Percentiles rank a stretch among this genome's conserved stretches.
These are phyloP conservation scores for Ceratina calcarata DNA, from an alignment of 1,140 invertebrate genomes.

Conservation along the genomic window DNA sequence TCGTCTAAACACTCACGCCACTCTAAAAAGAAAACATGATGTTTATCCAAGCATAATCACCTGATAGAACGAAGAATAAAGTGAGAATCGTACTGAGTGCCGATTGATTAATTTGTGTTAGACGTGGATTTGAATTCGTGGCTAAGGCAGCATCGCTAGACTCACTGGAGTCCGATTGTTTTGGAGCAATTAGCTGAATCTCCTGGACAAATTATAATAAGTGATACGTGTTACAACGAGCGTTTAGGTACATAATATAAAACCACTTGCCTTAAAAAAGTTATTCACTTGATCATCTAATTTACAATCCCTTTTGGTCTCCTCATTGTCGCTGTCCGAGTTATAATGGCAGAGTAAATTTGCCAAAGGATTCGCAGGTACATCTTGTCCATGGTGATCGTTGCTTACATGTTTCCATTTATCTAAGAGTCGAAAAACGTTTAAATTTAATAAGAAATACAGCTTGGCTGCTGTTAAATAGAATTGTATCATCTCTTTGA, in stretches of 20 bases:
- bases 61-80: background rate
- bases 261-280: slow-evolving; percentile 75
- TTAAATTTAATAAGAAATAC: background rate
- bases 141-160: slow-evolving; percentile 15
- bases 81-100: slow-evolving; percentile 34
- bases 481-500: slow-evolving; percentile 25
- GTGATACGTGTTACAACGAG: too few relatives aligned
- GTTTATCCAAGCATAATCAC: too few relatives aligned
- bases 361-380: slow-evolving; percentile 73
- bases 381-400: slow-evolving; percentile 67
- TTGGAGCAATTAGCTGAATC: slow-evolving; percentile 75
- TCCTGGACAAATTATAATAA: slow-evolving; percentile 66
- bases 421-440: slow-evolving; percentile 60
- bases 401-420: slow-evolving; percentile 71
- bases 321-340: slow-evolving; percentile 77
- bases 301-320: slow-evolving; percentile 65
- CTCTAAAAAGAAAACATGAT: slow-evolving; percentile 58
- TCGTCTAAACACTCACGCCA: slow-evolving; percentile 89
- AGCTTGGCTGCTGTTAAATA: background rate
- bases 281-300: slow-evolving; percentile 79
- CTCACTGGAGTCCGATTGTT: slow-evolving; percentile 49
- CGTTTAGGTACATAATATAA: too few relatives aligned
- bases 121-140: slow-evolving; percentile 30
- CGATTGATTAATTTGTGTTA: slow-evolving; percentile 23
- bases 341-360: slow-evolving; percentile 79